Evolutionary conservation across 2,797 vertebrate genomes (phyloP), one percentile per base, ranked within the genome.

Genomic region (Bufotes viridis): DNA sequence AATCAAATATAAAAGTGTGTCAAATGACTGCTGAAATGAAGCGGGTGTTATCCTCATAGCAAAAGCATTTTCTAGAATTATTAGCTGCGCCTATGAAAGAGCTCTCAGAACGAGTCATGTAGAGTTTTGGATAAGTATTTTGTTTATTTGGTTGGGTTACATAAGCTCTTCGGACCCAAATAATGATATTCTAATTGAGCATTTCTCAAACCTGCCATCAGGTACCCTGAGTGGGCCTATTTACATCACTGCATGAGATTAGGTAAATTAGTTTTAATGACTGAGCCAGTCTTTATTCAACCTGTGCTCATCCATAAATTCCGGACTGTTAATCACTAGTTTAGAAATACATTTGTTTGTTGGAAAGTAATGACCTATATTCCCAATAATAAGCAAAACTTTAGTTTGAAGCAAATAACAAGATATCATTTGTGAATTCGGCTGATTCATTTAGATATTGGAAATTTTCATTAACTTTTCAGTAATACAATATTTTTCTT

Each of bases 261-360:
- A 78, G 72, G 17, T 53, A 65, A 67, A 65, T 65, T 67, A 61
- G 60, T 53, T 65, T 78, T 78, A 78, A 67, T 78, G 57, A 63
- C 34, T 65, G 57, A 78, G 72, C 57, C 65, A 42, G 67, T 85
- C 58, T 85, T 63, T 67, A 78, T 65, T 67, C 74, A 65, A 65
- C 61, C 74, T 65, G 84, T 65, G 84, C 74, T 78, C 74, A 85
- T 78, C 74, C n/a, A 85, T 85, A 78, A 65, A 78, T 65, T 85
- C 58, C 51, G 72, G 58, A 67, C 42, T 67, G n/a, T 85, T 85
- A 85, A 53, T 65, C 58, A 78, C 82, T 63, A 53, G 70, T 60
- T 84, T 34, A 63, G 61, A 84, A 53, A 78, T 85, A 78, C n/a
- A 78, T 85, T 85, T 61, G 84, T 78, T 78, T 85, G 74, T 67